Conservation (phyloP, 53 echinoderm and acorn worm species). For the Actinopyga echinites region DNA sequence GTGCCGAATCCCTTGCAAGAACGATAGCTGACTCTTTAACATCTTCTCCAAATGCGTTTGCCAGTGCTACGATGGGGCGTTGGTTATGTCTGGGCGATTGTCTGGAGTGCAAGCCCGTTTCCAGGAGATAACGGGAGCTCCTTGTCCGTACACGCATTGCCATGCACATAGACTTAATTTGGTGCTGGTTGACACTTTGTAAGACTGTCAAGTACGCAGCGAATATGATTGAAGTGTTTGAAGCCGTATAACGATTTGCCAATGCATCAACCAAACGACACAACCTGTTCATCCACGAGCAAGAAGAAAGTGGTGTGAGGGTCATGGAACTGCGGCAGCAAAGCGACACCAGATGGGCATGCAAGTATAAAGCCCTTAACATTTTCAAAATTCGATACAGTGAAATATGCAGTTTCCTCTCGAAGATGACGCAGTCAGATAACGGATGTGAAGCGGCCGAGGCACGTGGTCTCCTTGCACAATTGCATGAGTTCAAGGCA, state of each 20-base stretch:
- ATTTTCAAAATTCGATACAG: background rate
- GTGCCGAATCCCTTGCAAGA: background rate
- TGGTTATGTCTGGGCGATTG: background rate
- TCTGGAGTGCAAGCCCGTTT: background rate
- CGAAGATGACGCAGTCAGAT: background rate
- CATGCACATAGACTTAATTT: background rate
- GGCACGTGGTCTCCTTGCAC: background rate
- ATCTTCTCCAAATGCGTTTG: background rate
- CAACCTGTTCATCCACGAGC: background rate
- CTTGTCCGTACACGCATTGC: background rate
- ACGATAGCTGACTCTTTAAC: background rate
- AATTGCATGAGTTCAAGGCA: slow-evolving; percentile 9
- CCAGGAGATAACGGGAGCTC: slow-evolving; percentile 1
- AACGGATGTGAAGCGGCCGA: background rate
- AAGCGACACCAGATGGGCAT: background rate
- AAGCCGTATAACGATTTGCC: background rate
- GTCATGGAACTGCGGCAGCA: background rate
- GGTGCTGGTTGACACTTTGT: background rate
- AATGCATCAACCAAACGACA: slow-evolving; percentile 3
- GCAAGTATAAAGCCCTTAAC: background rate
- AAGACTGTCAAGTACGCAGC: background rate
- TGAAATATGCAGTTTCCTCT: slow-evolving; percentile 1
- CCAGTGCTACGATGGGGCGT: background rate
- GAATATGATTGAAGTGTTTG: background rate
- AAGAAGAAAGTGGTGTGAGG: background rate